Evolutionary conservation across 2,113 vertebrate genomes (phyloP), one percentile per base, ranked within the genome.

Genomic region (Pelusios castaneus): DNA sequence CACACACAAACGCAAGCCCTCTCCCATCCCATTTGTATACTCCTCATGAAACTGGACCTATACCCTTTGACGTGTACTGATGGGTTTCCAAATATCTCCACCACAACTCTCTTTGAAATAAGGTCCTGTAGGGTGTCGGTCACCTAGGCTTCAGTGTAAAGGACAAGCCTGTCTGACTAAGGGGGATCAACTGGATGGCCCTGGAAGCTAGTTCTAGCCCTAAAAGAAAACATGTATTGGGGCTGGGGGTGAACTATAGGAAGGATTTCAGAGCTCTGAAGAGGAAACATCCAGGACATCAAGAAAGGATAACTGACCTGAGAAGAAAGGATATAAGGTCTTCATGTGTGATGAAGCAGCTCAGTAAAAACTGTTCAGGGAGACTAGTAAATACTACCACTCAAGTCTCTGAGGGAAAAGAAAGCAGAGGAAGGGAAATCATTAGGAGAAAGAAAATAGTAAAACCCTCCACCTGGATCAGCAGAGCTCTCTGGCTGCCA

Each of bases 371-470:
- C 13, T 14, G 41, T 45, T 76, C 84, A 89, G 94, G 91, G 86
- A 94, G 13, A 85, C 49, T n/a, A 91, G 25, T 70, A 90, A 90
- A 76, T 94, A 75, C 67, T 91, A 84, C 79, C 45, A 56, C 29
- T 93, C 91, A 93, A 89, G 93, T 52, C 88, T 85, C 93, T 81
- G 38, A 85, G 88, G 91, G 10, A 88, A 85, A 91, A 94, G 76
- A 87, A 93, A 91, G 80, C 70, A 70, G 82, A 92, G 82, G 80
- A 91, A 92, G 51, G 21, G 55, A 95, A 93, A 80, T 92, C 77
- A 95, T 94, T 91, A 95, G 41, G 77, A 83, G 70, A 94, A 95
- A 94, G 22, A 85, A 95, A 96, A 88, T 79, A 95, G 89, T 92
- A 92, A 92, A 95, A 92, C 43, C n/a, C 63, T 94, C 70, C 38